Evolutionary conservation across 1,140 invertebrate genomes (phyloP), one percentile per base, ranked within the genome.

Genomic region (Saccostrea cuccullata): DNA sequence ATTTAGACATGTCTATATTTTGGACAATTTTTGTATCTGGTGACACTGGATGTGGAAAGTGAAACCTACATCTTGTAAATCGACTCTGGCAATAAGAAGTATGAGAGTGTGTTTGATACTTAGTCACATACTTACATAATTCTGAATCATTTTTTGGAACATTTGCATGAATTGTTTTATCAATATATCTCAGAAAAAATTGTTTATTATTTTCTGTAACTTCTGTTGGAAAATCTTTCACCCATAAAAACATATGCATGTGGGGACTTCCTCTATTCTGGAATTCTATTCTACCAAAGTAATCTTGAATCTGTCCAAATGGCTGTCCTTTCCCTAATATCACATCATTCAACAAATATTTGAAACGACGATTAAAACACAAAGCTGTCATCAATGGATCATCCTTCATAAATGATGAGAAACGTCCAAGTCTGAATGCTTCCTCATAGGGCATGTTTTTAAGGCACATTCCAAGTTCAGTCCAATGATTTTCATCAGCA

Each of bases 221-320:
- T 86, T 73, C 47, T 36, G 3, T 82, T 30, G 88, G 84, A n/a
- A 89, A 23, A 89, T 88, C 56, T 60, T 82, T 58, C 55, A 90
- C 47, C 88, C 90, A 89, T 4, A 87, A 83, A 86, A 90, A 89
- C 90, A 90, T 87, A 55, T 90, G 90, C 17, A 36, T 36, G 30
- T 36, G 30, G 30, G 30, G 30, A 36, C 30, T 36, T 36, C 30
- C 30, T 36, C 30, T 87, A 82, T 90, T 90, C 73, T 90, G 86
- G 85, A 90, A 90, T 83, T 88, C 86, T n/a, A 90, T 73, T n/a
- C 88, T 9, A 0, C n/a, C 86, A 89, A 90, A 90, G 86, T 89
- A 88, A 83, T 89, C 89, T 55, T 56, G 30, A 9, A 88, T 84
- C 36, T 90, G 84, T n/a, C n/a, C n/a, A n/a, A n/a, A n/a, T n/a